Evolutionary conservation across 1,140 invertebrate genomes (phyloP), one percentile per base, ranked within the genome.

Genomic region (Bombus pyrosoma): DNA sequence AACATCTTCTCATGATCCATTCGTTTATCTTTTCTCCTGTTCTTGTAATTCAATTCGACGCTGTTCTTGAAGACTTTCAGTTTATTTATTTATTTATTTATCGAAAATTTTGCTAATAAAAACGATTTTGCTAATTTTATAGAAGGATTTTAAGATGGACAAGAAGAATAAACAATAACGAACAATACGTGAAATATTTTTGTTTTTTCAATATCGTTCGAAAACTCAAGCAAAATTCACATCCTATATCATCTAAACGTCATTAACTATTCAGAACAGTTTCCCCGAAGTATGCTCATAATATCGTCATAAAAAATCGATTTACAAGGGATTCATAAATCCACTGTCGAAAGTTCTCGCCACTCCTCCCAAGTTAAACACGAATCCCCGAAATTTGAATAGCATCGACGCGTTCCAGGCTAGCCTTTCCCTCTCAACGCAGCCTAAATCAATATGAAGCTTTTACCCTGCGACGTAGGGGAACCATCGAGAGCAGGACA

Each of bases 371-470:
- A 86, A 64, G 82, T 79, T 71, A 87, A 87, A 84, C 78, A 87
- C 83, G 81, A 47, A 79, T 79, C 69, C 75, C 32, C n/a, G 69
- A 87, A 87, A 87, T 87, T 87, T 87, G 81, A 84, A 87, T 87
- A 87, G 59, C 73, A 77, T 75, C 81, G 80, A 72, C 80, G 80
- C 82, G 74, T 57, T 84, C 74, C 75, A 57, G 53, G 72, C 73
- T 78, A 57, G 81, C 68, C 57, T 59, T 41, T 87, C 86, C 81
- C 82, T 72, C 57, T 64, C 82, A 57, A 34, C 82, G 62, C 47
- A 62, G 75, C 82, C 86, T 87, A 87, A 87, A 87, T 87, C 86
- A 87, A 87, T 87, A 87, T 85, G 86, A 87, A 66, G 81, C 82
- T 77, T 72, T 78, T 43, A 66, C 82, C 86, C 75, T 13, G 57